Conservation (phyloP, 2,888 invertebrate species). For the Microplitis manilae region DNA sequence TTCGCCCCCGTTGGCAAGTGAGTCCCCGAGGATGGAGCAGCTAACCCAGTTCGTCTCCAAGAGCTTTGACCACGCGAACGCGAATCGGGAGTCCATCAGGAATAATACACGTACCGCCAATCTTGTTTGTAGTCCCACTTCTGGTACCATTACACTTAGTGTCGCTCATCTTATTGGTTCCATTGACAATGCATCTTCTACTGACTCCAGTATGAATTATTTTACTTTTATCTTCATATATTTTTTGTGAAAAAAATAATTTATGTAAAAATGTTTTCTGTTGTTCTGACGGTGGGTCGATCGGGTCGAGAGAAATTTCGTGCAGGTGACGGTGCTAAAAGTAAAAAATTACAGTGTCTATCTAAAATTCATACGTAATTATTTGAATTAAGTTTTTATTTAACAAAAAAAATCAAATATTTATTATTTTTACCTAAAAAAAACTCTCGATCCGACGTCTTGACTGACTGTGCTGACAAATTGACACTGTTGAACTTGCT, state of each 20-base stretch:
- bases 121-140: constrained; percentile 32
- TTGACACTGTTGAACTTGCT: background rate
- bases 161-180: constrained; percentile 66
- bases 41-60: constrained; percentile 92
- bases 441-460: constrained; percentile 30
- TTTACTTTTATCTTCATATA: constrained; percentile 14
- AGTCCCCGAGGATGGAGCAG: constrained; percentile 80
- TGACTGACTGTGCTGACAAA: background rate
- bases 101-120: constrained; percentile 22
- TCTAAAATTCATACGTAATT: background rate
- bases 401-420: background rate
- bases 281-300: background rate
- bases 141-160: constrained; percentile 60
- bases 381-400: no score
- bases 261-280: background rate
- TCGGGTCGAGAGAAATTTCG: constrained; percentile 11
- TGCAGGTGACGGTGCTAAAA: background rate
- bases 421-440: no score
- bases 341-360: background rate
- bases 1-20: constrained; percentile 41
- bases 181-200: constrained; percentile 44
- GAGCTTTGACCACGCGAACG: constrained; percentile 77
- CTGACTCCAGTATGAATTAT: constrained; percentile 56
- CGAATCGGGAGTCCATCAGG: constrained; percentile 37
- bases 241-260: background rate